These are phyloP conservation scores for Nemoura dubitans DNA, from an alignment of 2,888 invertebrate genomes.

Conservation along the genomic window DNA sequence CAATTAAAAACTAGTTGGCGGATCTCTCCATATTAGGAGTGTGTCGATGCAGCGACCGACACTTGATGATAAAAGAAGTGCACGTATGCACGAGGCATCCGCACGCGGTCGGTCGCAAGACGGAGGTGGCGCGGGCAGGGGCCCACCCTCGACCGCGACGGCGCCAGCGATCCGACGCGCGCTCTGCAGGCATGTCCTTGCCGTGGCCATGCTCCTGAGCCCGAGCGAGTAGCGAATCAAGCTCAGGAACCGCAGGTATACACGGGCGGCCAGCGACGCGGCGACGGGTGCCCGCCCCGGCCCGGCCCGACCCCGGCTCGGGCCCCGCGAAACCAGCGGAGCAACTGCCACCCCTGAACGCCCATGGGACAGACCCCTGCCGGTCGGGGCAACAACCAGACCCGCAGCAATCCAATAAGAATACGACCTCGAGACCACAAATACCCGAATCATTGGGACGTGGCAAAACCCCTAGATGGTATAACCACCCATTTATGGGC, in stretches of 20 bases:
- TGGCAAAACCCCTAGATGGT: constrained; percentile 19
- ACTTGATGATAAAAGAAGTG: neutral
- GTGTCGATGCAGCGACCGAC: neutral
- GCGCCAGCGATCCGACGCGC: neutral
- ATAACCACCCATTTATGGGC: constrained; percentile 28
- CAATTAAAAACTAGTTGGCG: constrained; percentile 34
- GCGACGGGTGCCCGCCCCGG: neutral
- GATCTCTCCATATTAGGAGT: neutral
- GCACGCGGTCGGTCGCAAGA: no score
- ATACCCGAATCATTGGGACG: constrained; percentile 14
- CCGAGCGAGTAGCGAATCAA: neutral
- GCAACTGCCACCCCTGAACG: neutral
- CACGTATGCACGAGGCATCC: neutral
- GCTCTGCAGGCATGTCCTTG: neutral
- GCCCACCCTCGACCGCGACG: neutral
- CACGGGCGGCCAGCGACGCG: neutral
- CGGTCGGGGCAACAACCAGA: neutral
- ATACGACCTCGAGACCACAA: constrained; percentile 12
- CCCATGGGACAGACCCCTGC: neutral
- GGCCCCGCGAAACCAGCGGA: neutral
- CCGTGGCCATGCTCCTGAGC: neutral
- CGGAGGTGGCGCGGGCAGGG: no score
- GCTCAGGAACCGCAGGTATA: neutral
- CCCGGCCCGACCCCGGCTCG: neutral
- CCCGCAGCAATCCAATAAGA: constrained; percentile 14